Evolutionary conservation across 2,113 vertebrate species (phyloP).

Genomic region (Mus spicilegus): DNA sequence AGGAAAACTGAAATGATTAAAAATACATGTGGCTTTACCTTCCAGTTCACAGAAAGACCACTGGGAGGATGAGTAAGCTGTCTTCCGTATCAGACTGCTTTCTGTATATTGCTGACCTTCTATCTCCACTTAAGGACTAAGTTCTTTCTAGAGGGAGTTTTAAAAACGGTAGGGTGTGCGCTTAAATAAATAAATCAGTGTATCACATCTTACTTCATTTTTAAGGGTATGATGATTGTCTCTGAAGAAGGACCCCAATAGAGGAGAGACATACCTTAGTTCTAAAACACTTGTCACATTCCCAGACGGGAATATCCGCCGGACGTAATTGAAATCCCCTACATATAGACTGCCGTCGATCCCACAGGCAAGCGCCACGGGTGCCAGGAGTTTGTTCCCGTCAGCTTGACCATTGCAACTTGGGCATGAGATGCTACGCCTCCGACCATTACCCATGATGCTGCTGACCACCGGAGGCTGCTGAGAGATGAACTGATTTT

Average conservation of each 20-base stretch:
- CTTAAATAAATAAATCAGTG: constrained; percentile 5
- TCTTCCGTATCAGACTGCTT: neutral
- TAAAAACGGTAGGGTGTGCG: constrained; percentile 1
- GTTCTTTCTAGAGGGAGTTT: constrained; percentile 14
- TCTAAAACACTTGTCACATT: constrained; percentile 98
- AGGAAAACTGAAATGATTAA: constrained; percentile 19
- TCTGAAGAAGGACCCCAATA: neutral
- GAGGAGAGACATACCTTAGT: constrained; percentile 90
- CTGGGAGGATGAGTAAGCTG: neutral
- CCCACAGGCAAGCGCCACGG: constrained; percentile 96
- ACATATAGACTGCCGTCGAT: constrained; percentile 97
- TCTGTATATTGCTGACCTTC: neutral
- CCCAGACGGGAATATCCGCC: constrained; percentile 96
- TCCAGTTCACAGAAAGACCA: neutral
- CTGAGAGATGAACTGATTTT: constrained; percentile 98
- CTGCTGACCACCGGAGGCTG: constrained; percentile 96
- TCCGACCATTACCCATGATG: constrained; percentile 98
- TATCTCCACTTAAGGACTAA: neutral
- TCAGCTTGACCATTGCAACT: constrained; percentile 98
- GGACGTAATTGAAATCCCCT: constrained; percentile 99
- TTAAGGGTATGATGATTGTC: neutral
- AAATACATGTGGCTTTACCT: neutral
- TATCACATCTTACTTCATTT: neutral
- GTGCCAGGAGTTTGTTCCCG: constrained; percentile 98
- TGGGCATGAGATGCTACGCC: constrained; percentile 98